phyloP scores from a whole-genome alignment of 2,113 vertebrate species.

The Petroica traversi region DNA sequence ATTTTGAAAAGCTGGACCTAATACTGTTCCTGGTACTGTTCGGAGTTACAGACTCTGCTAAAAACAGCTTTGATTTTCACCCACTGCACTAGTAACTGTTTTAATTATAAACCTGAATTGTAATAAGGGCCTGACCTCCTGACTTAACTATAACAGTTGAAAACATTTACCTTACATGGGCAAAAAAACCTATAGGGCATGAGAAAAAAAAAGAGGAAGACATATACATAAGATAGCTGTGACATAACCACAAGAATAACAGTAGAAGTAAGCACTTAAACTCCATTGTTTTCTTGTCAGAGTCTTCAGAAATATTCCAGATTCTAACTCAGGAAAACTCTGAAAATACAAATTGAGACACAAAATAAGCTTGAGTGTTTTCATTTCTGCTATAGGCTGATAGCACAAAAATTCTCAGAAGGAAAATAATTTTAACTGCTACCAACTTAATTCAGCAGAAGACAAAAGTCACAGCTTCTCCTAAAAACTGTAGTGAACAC shows the following conservation, averaged over 20 bases:
- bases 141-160: background rate
- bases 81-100: background rate
- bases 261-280: background rate
- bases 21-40: background rate
- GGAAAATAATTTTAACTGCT: background rate
- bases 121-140: slow-evolving; percentile 15
- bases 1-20: background rate
- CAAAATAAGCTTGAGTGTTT: background rate
- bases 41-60: background rate
- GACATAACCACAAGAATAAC: slow-evolving; percentile 31
- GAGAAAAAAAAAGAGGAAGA: slow-evolving; percentile 20
- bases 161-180: slow-evolving; percentile 67
- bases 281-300: background rate
- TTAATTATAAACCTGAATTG: background rate
- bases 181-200: slow-evolving; percentile 17
- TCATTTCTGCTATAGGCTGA: background rate
- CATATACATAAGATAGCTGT: background rate
- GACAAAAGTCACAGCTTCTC: background rate
- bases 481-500: background rate
- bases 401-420: background rate
- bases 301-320: background rate
- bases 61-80: background rate
- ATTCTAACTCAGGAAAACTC: background rate
- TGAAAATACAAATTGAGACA: background rate
- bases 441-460: background rate